phyloP scores from a whole-genome alignment of 92 coral and sea anemone species.

The Umimayanthus kanabou region DNA sequence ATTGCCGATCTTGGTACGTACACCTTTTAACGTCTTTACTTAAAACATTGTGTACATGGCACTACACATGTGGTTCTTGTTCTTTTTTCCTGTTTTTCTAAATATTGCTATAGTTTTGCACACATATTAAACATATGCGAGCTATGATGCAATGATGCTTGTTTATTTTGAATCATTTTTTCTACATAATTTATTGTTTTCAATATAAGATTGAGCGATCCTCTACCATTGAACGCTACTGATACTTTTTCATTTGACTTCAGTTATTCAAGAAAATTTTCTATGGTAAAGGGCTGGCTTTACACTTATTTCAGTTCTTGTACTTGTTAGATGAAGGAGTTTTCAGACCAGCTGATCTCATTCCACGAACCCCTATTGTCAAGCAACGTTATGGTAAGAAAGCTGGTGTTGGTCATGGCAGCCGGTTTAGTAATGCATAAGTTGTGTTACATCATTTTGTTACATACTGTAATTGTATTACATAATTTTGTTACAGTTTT shows the following conservation, averaged over 20 bases:
- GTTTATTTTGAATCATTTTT: no score
- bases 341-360: slow-evolving; percentile 38
- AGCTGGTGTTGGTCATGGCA: no score
- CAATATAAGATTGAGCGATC: not conserved
- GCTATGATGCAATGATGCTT: no score
- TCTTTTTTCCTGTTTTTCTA: no score
- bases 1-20: slow-evolving; percentile 18
- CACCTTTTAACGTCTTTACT: not conserved
- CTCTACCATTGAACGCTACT: not conserved
- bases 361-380: slow-evolving; percentile 34
- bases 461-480: not conserved
- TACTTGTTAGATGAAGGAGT: slow-evolving; percentile 24
- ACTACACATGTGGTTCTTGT: no score
- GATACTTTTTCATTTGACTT: no score
- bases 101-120: no score
- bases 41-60: no score
- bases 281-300: not conserved
- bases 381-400: slow-evolving; percentile 27
- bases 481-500: not conserved
- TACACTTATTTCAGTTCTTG: not conserved
- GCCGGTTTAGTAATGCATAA: not conserved
- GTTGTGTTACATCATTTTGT: no score
- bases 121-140: no score
- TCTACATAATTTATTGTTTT: no score
- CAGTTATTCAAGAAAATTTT: not conserved